Evolutionary conservation across 2,888 invertebrate species (phyloP), one percentile per base, ranked within the genome.

Genomic region (Nowickia ferox): DNA sequence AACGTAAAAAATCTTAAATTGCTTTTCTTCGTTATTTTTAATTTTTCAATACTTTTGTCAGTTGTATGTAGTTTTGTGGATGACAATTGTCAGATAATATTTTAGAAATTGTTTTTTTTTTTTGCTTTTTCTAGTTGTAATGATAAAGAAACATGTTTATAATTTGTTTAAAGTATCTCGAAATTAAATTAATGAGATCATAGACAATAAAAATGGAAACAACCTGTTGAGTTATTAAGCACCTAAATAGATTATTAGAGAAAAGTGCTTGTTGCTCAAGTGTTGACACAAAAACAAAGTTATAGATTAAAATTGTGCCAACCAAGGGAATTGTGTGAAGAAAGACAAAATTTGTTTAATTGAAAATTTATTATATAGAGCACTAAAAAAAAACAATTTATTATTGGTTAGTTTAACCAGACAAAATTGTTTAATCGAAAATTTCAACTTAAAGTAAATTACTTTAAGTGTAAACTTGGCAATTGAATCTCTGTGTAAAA

Each of bases 71-170:
- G 0, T 59, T 59, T 11, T 22, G 8, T 17, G 13, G 5, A 40
- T 68, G 51, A 59, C 57, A 48, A 77, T 66, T 77, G 30, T 48
- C 46, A 59, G 44, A 19, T 68, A 11, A 66, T 57, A 57, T 48
- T n/a, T 66, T 15, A 48, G 68, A 19, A 59, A 40, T 17, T 51
- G n/a, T 40, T 61, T 17, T 22, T 4, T 53, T 51, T 11, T 42
- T n/a, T 17, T 40, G 38, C 11, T 19, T 22, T 30, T 30, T 30
- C 6, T 30, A 30, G 30, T 30, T 30, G 44, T 19, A 65, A 53
- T 15, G 53, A 57, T 30, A 57, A 57, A 4, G 57, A 57, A 57
- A 57, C 57, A 30, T 57, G 57, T 57, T 57, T 30, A 57, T 30
- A 59, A 59, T 59, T 38, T 59, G 59, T 59, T 59, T 59, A 59